Base-by-base conservation (phyloP, 2,888 invertebrate genomes). In the Sarcophaga rosellei region DNA sequence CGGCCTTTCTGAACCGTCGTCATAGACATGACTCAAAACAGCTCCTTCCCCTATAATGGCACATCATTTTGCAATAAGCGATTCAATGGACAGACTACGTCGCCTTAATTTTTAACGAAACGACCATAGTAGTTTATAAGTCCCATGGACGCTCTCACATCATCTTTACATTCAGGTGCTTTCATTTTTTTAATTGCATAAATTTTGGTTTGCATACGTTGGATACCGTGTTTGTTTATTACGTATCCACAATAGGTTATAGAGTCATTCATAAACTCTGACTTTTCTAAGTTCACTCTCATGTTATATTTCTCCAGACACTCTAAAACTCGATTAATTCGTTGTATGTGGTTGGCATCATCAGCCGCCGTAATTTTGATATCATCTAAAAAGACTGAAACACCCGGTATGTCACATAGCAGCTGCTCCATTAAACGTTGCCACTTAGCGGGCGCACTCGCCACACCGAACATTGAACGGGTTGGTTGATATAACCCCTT, bases 1-100 rank as follows among this genome's bases (percentile, higher is more conserved):
- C 10, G 92, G 93, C 61, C 90, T 82, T 85, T 92, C 92, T 44
- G 87, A 81, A 20, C 91, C 91, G 88, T 93, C 90, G 47, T 83
- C 81, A 61, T 88, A 89, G 15, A 87, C 87, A 72, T 92, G 92
- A 5, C 89, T 89, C n/a, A 92, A 72, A 5, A 92, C 92, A 4
- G 92, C 90, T 8, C 44, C 73, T 21, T 59, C 57, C 1, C 72
- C 53, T 61, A 35, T n/a, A 72, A 69, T 20, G 10, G 4, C 5
- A 21, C 47, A 23, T 69, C 20, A 6, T 69, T 69, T 69, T 25
- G 47, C 11, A 69, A 47, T 21, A 47, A 21, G 12, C 21, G 47
- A 1, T 25, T 25, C 25, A 57, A n/a, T 23, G 69, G 69, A 21
- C n/a, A 44, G 11, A 45, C 66, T 10, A 45, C 6, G 45, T 45